Conservation (phyloP, 2,113 vertebrate genomes). For the Casuarius casuarius region DNA sequence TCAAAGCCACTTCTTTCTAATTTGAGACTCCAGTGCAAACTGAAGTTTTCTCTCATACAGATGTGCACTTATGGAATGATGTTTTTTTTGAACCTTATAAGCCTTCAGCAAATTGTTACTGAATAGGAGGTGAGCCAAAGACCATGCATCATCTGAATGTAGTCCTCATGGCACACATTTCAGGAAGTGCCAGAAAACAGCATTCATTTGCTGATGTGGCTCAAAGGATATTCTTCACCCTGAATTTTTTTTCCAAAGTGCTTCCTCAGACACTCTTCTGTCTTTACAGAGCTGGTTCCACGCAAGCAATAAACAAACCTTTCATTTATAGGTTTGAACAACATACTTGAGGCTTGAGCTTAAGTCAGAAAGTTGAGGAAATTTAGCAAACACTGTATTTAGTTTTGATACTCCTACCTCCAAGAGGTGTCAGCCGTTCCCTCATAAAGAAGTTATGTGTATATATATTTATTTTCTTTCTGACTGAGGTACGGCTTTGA, state of each 20-base stretch:
- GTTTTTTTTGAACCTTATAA: neutral
- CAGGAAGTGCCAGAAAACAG: neutral
- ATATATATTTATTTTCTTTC: too few species aligned
- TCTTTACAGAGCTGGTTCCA: neutral
- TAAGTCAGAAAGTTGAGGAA: neutral
- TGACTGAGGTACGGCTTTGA: too few species aligned
- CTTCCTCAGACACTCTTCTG: neutral
- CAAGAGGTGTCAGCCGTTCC: neutral
- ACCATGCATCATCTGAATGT: neutral
- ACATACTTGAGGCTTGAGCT: neutral
- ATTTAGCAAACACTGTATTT: neutral
- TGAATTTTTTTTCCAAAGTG: neutral
- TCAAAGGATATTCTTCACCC: neutral
- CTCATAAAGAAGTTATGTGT: neutral
- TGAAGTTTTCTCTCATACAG: neutral
- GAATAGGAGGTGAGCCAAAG: neutral
- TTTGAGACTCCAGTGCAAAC: neutral
- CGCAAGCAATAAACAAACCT: neutral
- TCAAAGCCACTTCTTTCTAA: neutral
- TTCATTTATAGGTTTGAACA: neutral
- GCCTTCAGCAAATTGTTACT: neutral
- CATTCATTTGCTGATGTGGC: neutral
- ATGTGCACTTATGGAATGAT: neutral
- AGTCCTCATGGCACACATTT: neutral
- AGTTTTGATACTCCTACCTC: neutral